These are phyloP conservation scores for Acanthurus tractus DNA, from an alignment of 2,797 vertebrate species.

Conservation along the genomic window DNA sequence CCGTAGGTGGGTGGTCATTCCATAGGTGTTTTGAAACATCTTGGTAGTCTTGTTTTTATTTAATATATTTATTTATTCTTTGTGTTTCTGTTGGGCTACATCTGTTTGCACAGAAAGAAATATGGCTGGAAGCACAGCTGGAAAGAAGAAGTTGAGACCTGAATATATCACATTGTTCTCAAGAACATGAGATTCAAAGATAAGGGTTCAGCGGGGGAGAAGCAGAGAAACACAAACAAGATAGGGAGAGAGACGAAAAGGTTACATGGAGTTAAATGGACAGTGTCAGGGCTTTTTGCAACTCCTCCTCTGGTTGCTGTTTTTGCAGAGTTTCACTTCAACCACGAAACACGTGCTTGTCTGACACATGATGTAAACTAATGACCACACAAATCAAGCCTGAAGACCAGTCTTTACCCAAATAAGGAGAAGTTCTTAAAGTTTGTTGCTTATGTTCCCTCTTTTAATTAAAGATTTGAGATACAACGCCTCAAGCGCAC, in stretches of 20 bases:
- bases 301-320: constrained; percentile 34
- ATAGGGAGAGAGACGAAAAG: constrained; percentile 19
- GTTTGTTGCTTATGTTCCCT: constrained; percentile 8
- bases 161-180: constrained; percentile 2
- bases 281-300: not conserved
- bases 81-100: constrained; percentile 12
- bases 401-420: not conserved
- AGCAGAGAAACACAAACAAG: constrained; percentile 11
- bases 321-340: constrained; percentile 42
- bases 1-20: constrained; percentile 22
- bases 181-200: constrained; percentile 15
- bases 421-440: constrained; percentile 20
- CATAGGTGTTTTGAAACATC: constrained; percentile 27
- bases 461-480: constrained; percentile 20
- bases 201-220: constrained; percentile 2
- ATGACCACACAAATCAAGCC: constrained; percentile 25
- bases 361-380: constrained; percentile 16
- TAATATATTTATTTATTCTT: not conserved
- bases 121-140: constrained; percentile 35
- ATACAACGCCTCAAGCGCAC: not conserved
- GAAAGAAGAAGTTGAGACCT: constrained; percentile 34
- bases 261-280: constrained; percentile 46
- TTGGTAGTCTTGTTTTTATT: constrained; percentile 13
- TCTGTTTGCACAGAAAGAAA: constrained; percentile 60
- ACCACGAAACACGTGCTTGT: constrained; percentile 26